Evolutionary conservation across 1,140 invertebrate species (phyloP).

Genomic region (Temnothorax longispinosus): DNA sequence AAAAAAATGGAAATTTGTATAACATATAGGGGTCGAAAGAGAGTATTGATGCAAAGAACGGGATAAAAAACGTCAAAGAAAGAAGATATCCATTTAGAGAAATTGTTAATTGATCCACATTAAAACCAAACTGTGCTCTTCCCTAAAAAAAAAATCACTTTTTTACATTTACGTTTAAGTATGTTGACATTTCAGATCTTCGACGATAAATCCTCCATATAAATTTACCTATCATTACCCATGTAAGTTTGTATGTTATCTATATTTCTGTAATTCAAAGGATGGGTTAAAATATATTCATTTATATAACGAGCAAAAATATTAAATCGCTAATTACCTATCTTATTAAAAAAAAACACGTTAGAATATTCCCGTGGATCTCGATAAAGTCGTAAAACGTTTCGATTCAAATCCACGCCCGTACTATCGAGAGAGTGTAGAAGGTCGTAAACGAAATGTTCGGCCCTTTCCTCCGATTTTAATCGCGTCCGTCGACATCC

Average conservation of each 20-base stretch:
- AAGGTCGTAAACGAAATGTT: slow-evolving; percentile 50
- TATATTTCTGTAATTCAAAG: background rate
- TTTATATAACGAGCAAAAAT: background rate
- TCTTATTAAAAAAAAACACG: background rate
- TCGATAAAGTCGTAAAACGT: slow-evolving; percentile 45
- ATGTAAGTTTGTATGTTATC: background rate
- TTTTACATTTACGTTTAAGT: background rate
- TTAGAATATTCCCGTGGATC: background rate
- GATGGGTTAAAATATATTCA: background rate
- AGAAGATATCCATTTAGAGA: background rate
- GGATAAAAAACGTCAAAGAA: background rate
- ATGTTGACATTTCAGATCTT: background rate
- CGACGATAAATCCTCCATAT: background rate
- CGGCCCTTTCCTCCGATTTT: slow-evolving; percentile 56
- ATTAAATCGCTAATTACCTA: slow-evolving; percentile 17
- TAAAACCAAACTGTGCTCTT: background rate
- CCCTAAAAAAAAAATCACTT: background rate
- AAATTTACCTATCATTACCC: background rate
- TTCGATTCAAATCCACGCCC: slow-evolving; percentile 48
- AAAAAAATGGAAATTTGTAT: slow-evolving; percentile 15
- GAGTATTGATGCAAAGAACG: background rate
- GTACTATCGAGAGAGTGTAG: slow-evolving; percentile 22
- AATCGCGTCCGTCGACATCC: slow-evolving; percentile 46
- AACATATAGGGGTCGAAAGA: background rate
- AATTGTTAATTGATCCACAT: background rate